Conservation (phyloP, 1,140 invertebrate species). For the Eurosta solidaginis region DNA sequence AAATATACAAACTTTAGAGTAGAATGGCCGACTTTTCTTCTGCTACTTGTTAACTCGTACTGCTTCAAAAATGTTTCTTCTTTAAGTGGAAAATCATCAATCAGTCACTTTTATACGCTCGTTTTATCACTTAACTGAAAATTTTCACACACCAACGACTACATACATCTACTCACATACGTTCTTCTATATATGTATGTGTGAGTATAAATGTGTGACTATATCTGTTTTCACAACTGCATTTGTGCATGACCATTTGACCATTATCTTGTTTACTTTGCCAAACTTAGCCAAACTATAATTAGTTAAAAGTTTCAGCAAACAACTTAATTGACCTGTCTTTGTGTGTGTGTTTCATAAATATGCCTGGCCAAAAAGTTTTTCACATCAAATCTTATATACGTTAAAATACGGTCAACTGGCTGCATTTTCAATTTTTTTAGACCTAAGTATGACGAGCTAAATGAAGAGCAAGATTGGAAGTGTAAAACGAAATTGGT, state of each 20-base stretch:
- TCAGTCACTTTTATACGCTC: constrained; percentile 4
- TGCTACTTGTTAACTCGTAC: background rate
- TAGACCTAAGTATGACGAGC: no score
- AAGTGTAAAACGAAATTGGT: background rate
- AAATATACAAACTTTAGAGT: background rate
- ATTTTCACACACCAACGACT: background rate
- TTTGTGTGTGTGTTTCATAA: background rate
- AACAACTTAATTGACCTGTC: constrained; percentile 8
- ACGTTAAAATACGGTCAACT: background rate
- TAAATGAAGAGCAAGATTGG: no score
- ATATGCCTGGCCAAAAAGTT: background rate
- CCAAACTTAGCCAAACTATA: background rate
- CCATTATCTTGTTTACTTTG: background rate
- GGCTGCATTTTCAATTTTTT: no score
- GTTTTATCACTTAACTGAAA: background rate
- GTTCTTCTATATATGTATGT: background rate
- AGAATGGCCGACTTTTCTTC: background rate
- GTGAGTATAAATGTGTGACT: background rate
- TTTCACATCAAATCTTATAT: background rate
- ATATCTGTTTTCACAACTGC: background rate
- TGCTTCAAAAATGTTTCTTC: background rate
- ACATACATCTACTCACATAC: no score
- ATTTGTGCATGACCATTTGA: background rate
- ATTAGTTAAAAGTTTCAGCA: constrained; percentile 11
- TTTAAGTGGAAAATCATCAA: constrained; percentile 18